Base-by-base conservation (phyloP, 1,140 invertebrate genomes). In the Grapholita molesta region DNA sequence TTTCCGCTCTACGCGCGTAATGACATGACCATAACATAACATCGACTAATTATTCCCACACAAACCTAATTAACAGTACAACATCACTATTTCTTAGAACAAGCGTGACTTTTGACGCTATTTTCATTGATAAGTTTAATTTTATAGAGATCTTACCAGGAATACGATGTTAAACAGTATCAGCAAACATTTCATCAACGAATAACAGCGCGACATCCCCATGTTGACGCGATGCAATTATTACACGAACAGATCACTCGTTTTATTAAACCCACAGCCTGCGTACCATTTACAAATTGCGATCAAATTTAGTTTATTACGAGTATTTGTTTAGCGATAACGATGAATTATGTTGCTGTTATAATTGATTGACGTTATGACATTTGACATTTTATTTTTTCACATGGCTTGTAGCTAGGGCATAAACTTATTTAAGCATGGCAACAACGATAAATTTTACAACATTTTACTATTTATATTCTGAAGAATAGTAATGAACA, bases 171-270 rank as follows among this genome's bases (percentile, higher is more conserved):
- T 89, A 65, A 89, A 88, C 21, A 90, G 69, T 65, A 90, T 89
- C 67, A 90, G 75, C 69, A 89, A 80, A 76, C 86, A 90, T 77
- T 90, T 90, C 84, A 89, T 88, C 64, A 90, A 70, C 18, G 88
- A 87, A 66, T 89, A 90, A 70, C 88, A 90, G 42, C 81, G 80
- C 71, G 88, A 90, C 82, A 85, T 80, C 48, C 85, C 81, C 88
- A 90, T 90, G 67, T 35, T 78, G 23, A 3, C n/a, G 12, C 25
- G 24, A 30, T 38, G 18, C n/a, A 66, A 61, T 61, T 15, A 8
- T 18, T 12, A 61, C 25, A 3, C 25, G n/a, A 15, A 32, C 25
- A 6, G 21, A 30, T 61, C n/a, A 61, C 55, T 61, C 15, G 12
- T 61, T 28, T 7, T 25, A 28, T 28, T 48, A 21, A 32, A 66